Evolutionary conservation across 1,140 invertebrate species (phyloP), one percentile per base, ranked within the genome.

Genomic region (Drosophila funebris): DNA sequence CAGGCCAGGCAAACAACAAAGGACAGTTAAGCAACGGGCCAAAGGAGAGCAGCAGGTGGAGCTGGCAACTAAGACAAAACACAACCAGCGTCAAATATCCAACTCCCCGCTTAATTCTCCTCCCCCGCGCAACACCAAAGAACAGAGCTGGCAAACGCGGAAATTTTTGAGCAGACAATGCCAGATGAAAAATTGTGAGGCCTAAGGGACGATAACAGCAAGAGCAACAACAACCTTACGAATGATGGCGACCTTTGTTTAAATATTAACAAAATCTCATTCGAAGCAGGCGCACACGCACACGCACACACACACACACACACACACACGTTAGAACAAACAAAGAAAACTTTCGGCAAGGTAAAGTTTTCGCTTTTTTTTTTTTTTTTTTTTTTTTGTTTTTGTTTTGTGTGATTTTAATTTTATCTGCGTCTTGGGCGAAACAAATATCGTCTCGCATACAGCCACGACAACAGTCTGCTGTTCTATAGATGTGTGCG

Each of bases 361-460:
- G 63, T 54, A 58, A 77, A 77, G 66, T 73, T 77, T 73, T 31
- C 66, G 69, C 18, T 56, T 31, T 36, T 52, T 60, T 20, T 67
- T 67, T 60, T 36, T 52, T 60, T 20, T 67, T 67, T 60, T 56
- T 31, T 36, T 52, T 60, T 20, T 67, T 67, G 53, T 31, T 36
- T 52, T 60, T 20, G 60, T 67, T 60, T 73, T 76, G 76, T 68
- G 76, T 70, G 71, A 76, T 80, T 84, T 76, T 80, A 79, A 84
- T 84, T 84, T 84, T 84, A 84, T 84, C 80, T 73, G 41, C 57
- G 80, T 79, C 76, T 62, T 58, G 80, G 81, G 80, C 56, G 36
- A 76, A 60, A 70, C 80, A 83, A 78, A 69, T 78, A 76, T 58
- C 63, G 62, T 58, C 57, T 53, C 56, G 27, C 22, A 36, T 22